Conservation (phyloP, 2,888 invertebrate genomes). For the Nomada fucata region DNA sequence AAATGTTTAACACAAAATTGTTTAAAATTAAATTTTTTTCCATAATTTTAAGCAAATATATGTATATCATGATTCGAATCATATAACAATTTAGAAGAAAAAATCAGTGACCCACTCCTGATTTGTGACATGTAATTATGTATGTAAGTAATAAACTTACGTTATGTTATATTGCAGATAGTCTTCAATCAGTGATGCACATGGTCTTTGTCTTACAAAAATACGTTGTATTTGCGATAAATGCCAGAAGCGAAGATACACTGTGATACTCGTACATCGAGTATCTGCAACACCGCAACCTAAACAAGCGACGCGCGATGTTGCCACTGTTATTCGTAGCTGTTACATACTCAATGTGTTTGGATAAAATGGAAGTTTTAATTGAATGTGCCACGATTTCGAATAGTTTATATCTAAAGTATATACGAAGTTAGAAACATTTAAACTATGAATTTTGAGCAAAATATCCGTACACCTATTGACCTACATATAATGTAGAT, state of each 20-base stretch:
- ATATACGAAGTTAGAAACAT: background rate
- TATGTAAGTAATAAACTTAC: conserved; percentile 61
- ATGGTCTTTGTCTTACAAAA: conserved; percentile 58
- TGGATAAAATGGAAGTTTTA: conserved; percentile 21
- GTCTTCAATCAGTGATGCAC: conserved; percentile 47
- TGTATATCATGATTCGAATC: conserved; percentile 28
- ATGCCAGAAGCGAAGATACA: conserved; percentile 67
- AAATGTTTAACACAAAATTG: background rate
- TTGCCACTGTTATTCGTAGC: conserved; percentile 72
- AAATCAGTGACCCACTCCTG: conserved; percentile 39
- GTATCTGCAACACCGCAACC: conserved; percentile 75
- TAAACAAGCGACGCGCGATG: conserved; percentile 74
- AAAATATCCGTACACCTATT: conserved; percentile 48
- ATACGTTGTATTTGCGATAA: conserved; percentile 66
- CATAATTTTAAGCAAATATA: conserved; percentile 6
- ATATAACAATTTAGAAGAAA: conserved; percentile 27
- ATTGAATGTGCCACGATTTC: background rate
- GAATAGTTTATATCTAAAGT: background rate
- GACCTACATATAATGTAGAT: conserved; percentile 42
- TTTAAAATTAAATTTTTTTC: background rate
- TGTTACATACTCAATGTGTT: conserved; percentile 35
- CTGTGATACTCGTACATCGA: conserved; percentile 72
- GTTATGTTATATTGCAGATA: conserved; percentile 45
- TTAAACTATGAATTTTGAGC: background rate
- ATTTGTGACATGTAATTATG: conserved; percentile 16